Evolutionary conservation across 2,797 vertebrate genomes (phyloP).

Genomic region (Cheirogaleus major): DNA sequence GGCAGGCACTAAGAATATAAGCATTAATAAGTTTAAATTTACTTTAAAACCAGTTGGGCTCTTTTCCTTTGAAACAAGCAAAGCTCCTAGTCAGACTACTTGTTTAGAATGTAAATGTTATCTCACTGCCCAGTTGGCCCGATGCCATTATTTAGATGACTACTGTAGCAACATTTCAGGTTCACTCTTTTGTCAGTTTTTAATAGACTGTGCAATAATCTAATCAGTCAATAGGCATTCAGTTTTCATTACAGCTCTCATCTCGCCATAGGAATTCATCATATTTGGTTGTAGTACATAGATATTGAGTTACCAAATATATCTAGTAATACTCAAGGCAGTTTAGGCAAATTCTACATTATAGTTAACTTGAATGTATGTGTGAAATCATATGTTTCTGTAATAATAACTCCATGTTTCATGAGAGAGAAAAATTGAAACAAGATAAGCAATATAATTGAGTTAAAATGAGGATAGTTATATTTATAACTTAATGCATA

Average conservation of each 20-base stretch:
- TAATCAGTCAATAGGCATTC: neutral
- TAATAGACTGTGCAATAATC: neutral
- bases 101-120: neutral
- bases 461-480: neutral
- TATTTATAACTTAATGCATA: neutral
- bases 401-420: neutral
- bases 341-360: neutral
- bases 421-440: neutral
- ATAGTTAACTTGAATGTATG: neutral
- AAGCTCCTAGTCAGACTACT: neutral
- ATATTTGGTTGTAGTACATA: neutral
- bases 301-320: constrained; percentile 3
- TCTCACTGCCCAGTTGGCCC: neutral
- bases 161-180: neutral
- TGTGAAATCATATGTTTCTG: neutral
- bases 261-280: neutral
- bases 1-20: neutral
- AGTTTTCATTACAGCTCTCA: neutral
- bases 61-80: neutral
- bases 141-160: neutral
- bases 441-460: neutral
- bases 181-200: neutral
- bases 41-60: neutral
- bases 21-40: neutral
- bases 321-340: neutral